Conservation (phyloP, 2,113 vertebrate species). For the Psephotus haematonotus region DNA sequence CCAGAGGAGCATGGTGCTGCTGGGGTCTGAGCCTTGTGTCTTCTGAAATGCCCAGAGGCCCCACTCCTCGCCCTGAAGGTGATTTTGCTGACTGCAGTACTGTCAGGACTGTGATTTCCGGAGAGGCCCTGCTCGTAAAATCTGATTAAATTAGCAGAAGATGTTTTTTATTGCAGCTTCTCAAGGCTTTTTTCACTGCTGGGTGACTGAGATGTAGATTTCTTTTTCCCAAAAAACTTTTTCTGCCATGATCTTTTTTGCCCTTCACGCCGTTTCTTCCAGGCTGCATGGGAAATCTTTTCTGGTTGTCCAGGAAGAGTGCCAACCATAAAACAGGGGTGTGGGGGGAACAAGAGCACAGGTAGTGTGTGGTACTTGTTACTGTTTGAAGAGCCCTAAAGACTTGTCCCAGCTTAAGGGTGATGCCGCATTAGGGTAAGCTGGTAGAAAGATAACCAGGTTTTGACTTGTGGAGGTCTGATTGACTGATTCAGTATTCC, state of each 20-base stretch:
- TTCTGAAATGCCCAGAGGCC: neutral
- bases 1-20: accelerated
- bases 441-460: neutral
- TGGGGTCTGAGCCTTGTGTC: neutral
- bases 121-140: neutral
- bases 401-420: neutral
- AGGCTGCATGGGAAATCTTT: neutral
- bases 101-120: neutral
- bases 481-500: neutral
- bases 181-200: neutral
- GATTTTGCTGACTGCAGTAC: neutral
- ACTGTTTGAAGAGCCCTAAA: neutral
- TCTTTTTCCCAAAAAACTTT: neutral
- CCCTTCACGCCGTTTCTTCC: neutral
- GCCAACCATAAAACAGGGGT: neutral
- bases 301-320: neutral
- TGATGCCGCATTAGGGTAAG: neutral
- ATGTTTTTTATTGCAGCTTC: neutral
- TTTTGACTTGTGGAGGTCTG: neutral
- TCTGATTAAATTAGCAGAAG: neutral
- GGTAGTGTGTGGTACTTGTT: neutral
- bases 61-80: neutral
- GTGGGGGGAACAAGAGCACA: neutral
- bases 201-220: neutral
- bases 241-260: neutral